Conservation (phyloP, 2,888 invertebrate species). For the Fragum sueziense region DNA sequence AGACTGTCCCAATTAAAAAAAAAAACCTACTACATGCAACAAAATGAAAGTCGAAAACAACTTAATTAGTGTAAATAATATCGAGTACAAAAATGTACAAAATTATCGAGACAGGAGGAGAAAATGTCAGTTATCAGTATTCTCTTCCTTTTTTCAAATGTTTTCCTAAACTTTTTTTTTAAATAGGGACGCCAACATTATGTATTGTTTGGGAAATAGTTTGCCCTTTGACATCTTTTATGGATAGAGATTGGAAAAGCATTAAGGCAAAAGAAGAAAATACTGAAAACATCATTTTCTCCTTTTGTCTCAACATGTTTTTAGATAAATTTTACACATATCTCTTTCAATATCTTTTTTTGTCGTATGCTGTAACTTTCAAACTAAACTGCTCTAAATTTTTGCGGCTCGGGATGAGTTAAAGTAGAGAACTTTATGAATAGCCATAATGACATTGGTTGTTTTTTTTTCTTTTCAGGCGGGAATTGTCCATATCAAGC, state of each 20-base stretch:
- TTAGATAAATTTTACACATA: not conserved
- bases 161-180: not conserved
- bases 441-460: not conserved
- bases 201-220: too few species aligned
- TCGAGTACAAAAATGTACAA: not conserved
- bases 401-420: not conserved
- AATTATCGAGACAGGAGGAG: not conserved
- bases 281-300: not conserved
- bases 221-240: not conserved
- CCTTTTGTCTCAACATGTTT: not conserved
- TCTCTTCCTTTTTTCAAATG: not conserved
- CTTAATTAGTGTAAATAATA: not conserved
- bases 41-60: too few species aligned
- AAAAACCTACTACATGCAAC: too few species aligned
- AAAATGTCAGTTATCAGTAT: not conserved
- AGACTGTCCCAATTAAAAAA: too few species aligned
- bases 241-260: not conserved
- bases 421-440: not conserved
- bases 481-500: constrained; percentile 4
- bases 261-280: not conserved
- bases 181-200: too few species aligned
- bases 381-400: not conserved
- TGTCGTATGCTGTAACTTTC: not conserved
- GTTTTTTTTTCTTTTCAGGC: constrained; percentile 3
- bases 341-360: not conserved